phyloP scores from a whole-genome alignment of 2,888 invertebrate genomes.

The Trilocha varians region DNA sequence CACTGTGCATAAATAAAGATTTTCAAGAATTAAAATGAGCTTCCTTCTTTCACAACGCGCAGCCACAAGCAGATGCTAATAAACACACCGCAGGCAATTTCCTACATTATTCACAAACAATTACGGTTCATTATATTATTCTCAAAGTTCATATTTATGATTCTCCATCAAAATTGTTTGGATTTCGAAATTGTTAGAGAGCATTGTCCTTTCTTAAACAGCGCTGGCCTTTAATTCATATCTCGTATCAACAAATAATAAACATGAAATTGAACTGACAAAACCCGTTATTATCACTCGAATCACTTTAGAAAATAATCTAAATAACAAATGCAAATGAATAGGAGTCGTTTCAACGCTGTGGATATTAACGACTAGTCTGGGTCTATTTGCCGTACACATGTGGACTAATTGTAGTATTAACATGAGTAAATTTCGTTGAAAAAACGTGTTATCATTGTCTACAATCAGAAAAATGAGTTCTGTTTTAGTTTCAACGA shows the following conservation, averaged over 20 bases:
- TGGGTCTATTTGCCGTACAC: conserved; percentile 4
- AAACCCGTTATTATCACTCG: not conserved
- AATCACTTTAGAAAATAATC: no score
- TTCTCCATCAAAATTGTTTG: not conserved
- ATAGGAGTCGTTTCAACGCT: not conserved
- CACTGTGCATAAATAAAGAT: conserved; percentile 36
- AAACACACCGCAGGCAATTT: not conserved
- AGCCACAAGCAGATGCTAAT: not conserved
- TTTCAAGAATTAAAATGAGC: conserved; percentile 26
- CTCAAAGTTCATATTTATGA: not conserved
- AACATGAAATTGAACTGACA: not conserved
- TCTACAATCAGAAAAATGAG: conserved; percentile 40
- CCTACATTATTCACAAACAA: not conserved
- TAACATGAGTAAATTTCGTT: conserved; percentile 32
- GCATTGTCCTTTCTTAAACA: not conserved
- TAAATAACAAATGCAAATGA: no score
- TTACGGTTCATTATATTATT: not conserved
- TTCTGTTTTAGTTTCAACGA: conserved; percentile 12
- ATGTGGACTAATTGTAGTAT: conserved; percentile 10
- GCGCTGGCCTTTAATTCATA: not conserved
- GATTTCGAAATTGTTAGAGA: not conserved
- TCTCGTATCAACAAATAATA: not conserved
- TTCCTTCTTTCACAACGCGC: conserved; percentile 17
- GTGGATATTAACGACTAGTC: not conserved
- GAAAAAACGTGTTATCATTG: conserved; percentile 40